Conservation (phyloP, 2,113 vertebrate genomes). For the Sus scrofa region DNA sequence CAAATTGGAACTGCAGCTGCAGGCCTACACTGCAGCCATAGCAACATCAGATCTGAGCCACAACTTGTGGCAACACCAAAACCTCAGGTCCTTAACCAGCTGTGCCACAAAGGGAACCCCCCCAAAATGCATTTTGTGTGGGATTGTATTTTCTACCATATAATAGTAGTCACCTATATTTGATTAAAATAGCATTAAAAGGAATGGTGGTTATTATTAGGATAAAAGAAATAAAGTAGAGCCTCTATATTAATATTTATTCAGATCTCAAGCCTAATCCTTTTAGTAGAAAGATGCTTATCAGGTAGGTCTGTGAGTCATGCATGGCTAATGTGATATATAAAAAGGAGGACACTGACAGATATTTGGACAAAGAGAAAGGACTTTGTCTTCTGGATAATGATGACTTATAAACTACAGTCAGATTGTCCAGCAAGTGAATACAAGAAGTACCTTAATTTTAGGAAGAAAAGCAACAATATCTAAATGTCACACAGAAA, state of each 20-base stretch:
- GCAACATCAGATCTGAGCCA: no score
- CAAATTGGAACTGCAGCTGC: no score
- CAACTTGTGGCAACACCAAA: no score
- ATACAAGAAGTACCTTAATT: background rate
- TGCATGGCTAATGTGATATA: background rate
- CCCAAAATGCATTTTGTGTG: background rate
- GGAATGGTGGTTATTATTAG: background rate
- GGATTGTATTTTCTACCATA: background rate
- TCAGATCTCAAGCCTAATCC: background rate
- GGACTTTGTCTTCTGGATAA: background rate
- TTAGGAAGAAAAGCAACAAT: background rate
- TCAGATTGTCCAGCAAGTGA: background rate
- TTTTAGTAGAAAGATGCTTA: constrained; percentile 1
- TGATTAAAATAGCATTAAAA: background rate
- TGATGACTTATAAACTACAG: background rate
- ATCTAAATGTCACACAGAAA: background rate
- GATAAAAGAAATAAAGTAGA: background rate
- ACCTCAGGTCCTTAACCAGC: no score
- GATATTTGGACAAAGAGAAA: background rate
- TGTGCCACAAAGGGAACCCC: no score
- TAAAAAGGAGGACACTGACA: background rate
- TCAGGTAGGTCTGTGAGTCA: background rate
- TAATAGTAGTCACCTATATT: background rate
- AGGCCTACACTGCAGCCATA: no score
- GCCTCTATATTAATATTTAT: background rate